Conservation (phyloP, 1,140 invertebrate genomes). For the Nomia melanderi region DNA sequence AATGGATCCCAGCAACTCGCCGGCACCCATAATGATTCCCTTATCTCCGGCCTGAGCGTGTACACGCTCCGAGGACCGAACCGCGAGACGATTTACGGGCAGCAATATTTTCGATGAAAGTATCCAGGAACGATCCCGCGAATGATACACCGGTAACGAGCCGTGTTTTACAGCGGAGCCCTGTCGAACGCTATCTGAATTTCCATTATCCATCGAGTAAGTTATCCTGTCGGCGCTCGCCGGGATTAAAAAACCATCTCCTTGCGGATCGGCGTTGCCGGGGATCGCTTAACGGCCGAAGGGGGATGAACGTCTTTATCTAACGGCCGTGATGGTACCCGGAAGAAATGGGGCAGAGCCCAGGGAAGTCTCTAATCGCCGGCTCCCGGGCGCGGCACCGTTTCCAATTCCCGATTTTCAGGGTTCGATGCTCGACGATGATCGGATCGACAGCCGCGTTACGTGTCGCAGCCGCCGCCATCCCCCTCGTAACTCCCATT, state of each 20-base stretch:
- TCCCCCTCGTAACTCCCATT: neutral
- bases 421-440: slow-evolving; percentile 24
- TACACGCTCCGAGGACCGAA: too few species aligned
- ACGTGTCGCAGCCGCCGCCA: neutral
- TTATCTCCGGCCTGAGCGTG: too few species aligned
- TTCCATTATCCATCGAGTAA: slow-evolving; percentile 25
- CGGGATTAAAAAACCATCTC: slow-evolving; percentile 44
- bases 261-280: slow-evolving; percentile 14
- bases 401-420: slow-evolving; percentile 43
- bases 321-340: slow-evolving; percentile 19
- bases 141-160: neutral
- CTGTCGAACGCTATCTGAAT: slow-evolving; percentile 15
- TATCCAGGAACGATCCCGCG: neutral
- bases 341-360: slow-evolving; percentile 31
- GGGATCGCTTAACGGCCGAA: slow-evolving; percentile 10
- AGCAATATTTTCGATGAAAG: too few species aligned
- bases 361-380: slow-evolving; percentile 23
- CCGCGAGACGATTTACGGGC: neutral
- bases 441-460: slow-evolving; percentile 28
- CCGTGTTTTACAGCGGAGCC: neutral
- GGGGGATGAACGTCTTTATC: slow-evolving; percentile 30
- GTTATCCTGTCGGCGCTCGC: slow-evolving; percentile 18
- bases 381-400: slow-evolving; percentile 5
- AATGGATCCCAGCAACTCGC: too few species aligned
- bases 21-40: too few species aligned